These are phyloP conservation scores for Hoplodrina ambigua DNA, from an alignment of 2,888 invertebrate genomes.

Conservation along the genomic window DNA sequence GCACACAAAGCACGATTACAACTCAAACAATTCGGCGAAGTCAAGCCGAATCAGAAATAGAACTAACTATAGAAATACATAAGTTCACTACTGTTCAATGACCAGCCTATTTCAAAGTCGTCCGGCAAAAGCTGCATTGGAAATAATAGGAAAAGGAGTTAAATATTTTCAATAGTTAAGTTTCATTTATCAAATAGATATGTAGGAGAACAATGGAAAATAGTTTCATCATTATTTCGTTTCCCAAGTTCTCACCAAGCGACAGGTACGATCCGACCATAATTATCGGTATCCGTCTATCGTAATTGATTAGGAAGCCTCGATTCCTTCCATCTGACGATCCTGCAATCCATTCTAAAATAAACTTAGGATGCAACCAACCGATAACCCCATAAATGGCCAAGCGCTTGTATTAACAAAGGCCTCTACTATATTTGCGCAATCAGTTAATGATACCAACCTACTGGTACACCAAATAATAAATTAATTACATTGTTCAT, in stretches of 20 bases:
- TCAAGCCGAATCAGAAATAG: constrained; percentile 70
- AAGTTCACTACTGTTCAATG: constrained; percentile 39
- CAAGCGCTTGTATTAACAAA: constrained; percentile 20
- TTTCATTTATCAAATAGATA: neutral
- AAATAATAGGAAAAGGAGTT: neutral
- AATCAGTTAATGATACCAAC: constrained; percentile 41
- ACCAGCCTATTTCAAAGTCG: constrained; percentile 23
- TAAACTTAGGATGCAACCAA: constrained; percentile 6
- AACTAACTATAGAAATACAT: constrained; percentile 54
- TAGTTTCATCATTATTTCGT: neutral
- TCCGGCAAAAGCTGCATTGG: constrained; percentile 1
- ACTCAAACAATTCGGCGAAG: constrained; percentile 72
- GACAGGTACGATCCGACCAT: neutral
- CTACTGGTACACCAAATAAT: constrained; percentile 26
- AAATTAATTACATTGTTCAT: constrained; percentile 27
- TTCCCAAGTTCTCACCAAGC: constrained; percentile 9
- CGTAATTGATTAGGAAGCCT: neutral
- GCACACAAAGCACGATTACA: constrained; percentile 76
- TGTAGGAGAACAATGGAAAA: neutral
- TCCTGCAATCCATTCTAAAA: neutral
- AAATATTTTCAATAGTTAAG: neutral
- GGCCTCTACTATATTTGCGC: constrained; percentile 1
- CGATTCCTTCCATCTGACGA: neutral
- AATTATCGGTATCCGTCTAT: neutral
- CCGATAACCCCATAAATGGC: neutral